phyloP scores from a whole-genome alignment of 2,797 vertebrate genomes.

The Poecilia wingei region DNA sequence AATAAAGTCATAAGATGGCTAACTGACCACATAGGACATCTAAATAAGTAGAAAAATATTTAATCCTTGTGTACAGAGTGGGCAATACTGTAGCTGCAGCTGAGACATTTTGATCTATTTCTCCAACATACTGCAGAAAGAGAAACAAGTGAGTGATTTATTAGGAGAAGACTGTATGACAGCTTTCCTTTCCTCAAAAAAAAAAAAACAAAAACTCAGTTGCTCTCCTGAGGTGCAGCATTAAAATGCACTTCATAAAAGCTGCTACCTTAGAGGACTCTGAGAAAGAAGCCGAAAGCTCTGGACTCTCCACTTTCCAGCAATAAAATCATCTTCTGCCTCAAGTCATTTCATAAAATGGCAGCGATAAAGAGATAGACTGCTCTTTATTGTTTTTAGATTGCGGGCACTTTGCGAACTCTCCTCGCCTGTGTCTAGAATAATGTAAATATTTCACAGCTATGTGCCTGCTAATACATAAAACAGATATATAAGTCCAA shows the following conservation, averaged over 20 bases:
- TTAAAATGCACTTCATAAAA: slow-evolving; percentile 84
- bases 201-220: slow-evolving; percentile 50
- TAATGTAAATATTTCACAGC: slow-evolving; percentile 86
- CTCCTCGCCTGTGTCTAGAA: slow-evolving; percentile 78
- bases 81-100: not conserved
- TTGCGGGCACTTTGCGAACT: slow-evolving; percentile 82
- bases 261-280: slow-evolving; percentile 74
- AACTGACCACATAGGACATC: slow-evolving; percentile 3
- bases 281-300: slow-evolving; percentile 74
- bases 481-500: slow-evolving; percentile 86
- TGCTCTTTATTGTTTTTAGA: slow-evolving; percentile 87
- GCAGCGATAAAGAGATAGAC: slow-evolving; percentile 85
- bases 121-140: not conserved
- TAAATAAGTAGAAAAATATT: slow-evolving; percentile 11
- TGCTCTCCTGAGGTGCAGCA: slow-evolving; percentile 62
- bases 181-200: slow-evolving; percentile 65
- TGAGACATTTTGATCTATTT: slow-evolving; percentile 20
- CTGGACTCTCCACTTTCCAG: slow-evolving; percentile 73
- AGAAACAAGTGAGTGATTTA: slow-evolving; percentile 53
- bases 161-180: slow-evolving; percentile 51
- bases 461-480: slow-evolving; percentile 80
- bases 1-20: not conserved
- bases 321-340: slow-evolving; percentile 86
- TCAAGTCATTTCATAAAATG: slow-evolving; percentile 85
- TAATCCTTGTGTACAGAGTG: not conserved